Base-by-base conservation (phyloP, 1,140 invertebrate species). In the Homarus americanus region DNA sequence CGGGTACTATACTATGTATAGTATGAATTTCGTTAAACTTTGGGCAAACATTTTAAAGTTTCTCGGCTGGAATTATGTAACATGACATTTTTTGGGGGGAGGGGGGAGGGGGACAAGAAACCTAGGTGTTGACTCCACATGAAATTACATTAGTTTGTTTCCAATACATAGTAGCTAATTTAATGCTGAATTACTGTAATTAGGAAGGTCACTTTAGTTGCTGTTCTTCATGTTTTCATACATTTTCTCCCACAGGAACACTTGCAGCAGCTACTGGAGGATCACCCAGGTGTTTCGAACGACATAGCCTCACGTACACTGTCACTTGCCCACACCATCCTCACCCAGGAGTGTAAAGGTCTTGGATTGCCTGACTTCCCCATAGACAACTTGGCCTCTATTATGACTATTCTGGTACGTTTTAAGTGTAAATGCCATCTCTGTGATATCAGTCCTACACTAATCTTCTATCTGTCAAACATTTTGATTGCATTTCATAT, bases 361-460 rank as follows among this genome's bases (percentile, higher is more conserved):
- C 94, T 98, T 40, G 96, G 96, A 80, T 94, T 99, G 63, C 98
- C 98, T 0, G 98, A 99, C 94, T 99, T 99, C 94, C 98, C 98
- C 0, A 93, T 98, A 1, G 97, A 98, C 93, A 98, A 97, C 95
- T 93, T 99, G 24, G 93, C 94, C 0, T 94, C 95, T 9, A 96
- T 96, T 34, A 96, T 96, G 0, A 94, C 95, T 93, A 96, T 99
- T 93, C 93, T 98, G 96, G 91, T 92, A 9, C 40, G 91, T 85
- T 0, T 89, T 41, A 20, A 2, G 12, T 15, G 87, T 86, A 0
- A 36, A 28, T 86, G n/a, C n/a, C n/a, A n/a, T n/a, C n/a, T n/a
- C n/a, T n/a, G n/a, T n/a, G n/a, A n/a, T n/a, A n/a, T n/a, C n/a
- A n/a, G 15, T 49, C 28, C 40, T 84, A 34, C 38, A 40, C 28